A percentile compares a stretch with the other conserved stretches of the same genome.
phyloP scores from a whole-genome alignment of 2,113 vertebrate genomes.

The Rattus norvegicus region GRCr8 NC_086027.1:22914501-22915000 shows the following conservation, averaged over 20 bases:
- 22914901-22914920: not conserved
- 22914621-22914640: not conserved
- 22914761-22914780: not conserved
- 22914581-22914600: not conserved
- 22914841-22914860: not conserved
- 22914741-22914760: not conserved
- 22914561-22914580: constrained; percentile 23
- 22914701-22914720: not conserved
- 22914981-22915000: not conserved
- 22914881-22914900: not conserved
- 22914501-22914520: not conserved
- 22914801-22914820: not conserved
- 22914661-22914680: not conserved
- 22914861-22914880: no score
- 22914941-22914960: not conserved
- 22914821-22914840: not conserved
- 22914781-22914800: not conserved
- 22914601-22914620: not conserved
- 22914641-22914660: not conserved
- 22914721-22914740: not conserved
- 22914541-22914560: not conserved
- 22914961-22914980: not conserved
- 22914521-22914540: not conserved
- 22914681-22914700: not conserved
- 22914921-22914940: not conserved